Base-by-base conservation (phyloP, 2,113 vertebrate genomes). In the Calyptomena viridis region DNA sequence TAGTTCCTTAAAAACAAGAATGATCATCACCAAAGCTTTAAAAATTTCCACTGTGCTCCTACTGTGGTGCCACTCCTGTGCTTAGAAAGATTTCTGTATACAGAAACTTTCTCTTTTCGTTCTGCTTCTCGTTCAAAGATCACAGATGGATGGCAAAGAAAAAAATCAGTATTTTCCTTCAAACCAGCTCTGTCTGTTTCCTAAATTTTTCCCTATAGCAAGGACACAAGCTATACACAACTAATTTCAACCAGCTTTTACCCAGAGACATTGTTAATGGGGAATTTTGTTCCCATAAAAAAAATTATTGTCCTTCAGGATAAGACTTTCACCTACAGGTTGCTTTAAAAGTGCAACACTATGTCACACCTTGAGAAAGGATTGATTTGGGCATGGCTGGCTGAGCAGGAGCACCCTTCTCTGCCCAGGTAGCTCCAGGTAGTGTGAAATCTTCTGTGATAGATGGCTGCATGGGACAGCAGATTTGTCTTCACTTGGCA, bases 391-490 rank as follows among this genome's bases (percentile, higher is more conserved):
- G 55, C 55, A 33, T 50, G 74, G 20, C 18, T 44, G 55, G 44
- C 52, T 74, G 47, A 77, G 6, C 23, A 83, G 44, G 20, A 88
- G 46, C 31, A 52, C 9, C 8, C 10, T 14, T 53, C 35, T 27
- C 14, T 31, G 40, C 19, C 53, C 53, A 42, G 5, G 7, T 35
- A 73, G 75, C 80, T 86, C 42, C 7, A 42, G 42, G 56, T 8
- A 40, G 28, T 14, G 56, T 60, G 68, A 83, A 71, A 83, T 46
- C 33, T 20, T 50, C 68, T 0, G 0, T 2, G 28, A 52, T 44
- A 74, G 47, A 30, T 0, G 18, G 20, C 59, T 62, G 55, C 50
- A 50, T 0, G 0, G 27, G 55, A 42, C 1, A 5, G 55, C 35
- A 82, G 78, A 33, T 58, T n/a, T 2, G 1, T 62, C 69, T 68